phyloP scores from a whole-genome alignment of 2,888 invertebrate genomes.

The Netelia melanura region DNA sequence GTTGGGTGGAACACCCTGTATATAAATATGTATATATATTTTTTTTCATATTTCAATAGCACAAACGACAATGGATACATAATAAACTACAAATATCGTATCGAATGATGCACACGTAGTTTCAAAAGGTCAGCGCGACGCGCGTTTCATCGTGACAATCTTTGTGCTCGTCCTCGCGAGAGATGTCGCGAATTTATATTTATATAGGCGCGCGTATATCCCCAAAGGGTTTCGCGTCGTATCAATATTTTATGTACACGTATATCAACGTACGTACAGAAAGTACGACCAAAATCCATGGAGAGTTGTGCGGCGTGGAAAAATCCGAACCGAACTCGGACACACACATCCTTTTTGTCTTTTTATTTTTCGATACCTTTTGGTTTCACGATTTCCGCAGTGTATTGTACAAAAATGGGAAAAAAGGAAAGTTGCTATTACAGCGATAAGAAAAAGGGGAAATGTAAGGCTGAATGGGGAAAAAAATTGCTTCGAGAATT shows the following conservation, averaged over 20 bases:
- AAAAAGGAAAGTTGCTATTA: background rate
- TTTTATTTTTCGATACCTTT: conserved; percentile 10
- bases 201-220: background rate
- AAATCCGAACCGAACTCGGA: too few relatives aligned
- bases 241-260: background rate
- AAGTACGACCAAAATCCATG: background rate
- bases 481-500: conserved; percentile 19
- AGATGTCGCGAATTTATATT: background rate
- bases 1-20: too few relatives aligned
- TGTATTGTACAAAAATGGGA: conserved; percentile 16
- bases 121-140: background rate
- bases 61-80: background rate
- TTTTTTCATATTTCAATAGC: too few relatives aligned
- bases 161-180: background rate
- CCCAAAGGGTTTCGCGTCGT: background rate
- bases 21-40: too few relatives aligned
- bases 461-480: background rate
- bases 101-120: background rate
- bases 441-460: background rate
- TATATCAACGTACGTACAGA: background rate
- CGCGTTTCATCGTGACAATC: background rate
- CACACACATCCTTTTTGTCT: background rate
- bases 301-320: background rate
- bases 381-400: conserved; percentile 1
- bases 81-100: conserved; percentile 4